Conservation (phyloP, 2,888 invertebrate species). For the Eilema caniola region DNA sequence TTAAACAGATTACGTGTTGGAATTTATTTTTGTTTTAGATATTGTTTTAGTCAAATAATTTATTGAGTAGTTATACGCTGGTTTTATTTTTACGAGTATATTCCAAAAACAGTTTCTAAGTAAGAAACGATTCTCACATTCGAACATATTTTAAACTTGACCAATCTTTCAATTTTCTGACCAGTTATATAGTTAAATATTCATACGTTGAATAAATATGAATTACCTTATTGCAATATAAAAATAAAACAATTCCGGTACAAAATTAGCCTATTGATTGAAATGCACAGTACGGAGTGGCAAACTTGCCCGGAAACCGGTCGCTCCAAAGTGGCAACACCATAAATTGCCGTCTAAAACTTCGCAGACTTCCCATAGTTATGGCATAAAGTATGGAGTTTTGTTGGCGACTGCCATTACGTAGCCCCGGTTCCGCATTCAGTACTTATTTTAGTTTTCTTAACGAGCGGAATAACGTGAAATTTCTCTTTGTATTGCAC, state of each 20-base stretch:
- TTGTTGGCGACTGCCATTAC: slow-evolving; percentile 44
- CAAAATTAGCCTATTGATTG: slow-evolving; percentile 20
- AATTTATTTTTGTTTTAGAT: not conserved
- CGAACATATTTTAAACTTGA: not conserved
- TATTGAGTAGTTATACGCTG: not conserved
- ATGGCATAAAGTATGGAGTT: slow-evolving; percentile 53
- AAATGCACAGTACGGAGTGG: slow-evolving; percentile 37
- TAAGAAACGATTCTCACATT: not conserved
- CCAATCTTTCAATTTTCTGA: not conserved
- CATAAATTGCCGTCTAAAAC: slow-evolving; percentile 62
- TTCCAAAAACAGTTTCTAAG: not conserved
- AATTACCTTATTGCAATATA: not conserved
- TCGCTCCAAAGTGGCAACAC: slow-evolving; percentile 57
- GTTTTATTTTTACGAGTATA: too few species aligned
- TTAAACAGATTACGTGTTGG: not conserved
- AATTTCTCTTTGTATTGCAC: slow-evolving; percentile 20
- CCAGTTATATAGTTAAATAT: not conserved
- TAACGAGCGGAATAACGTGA: slow-evolving; percentile 11
- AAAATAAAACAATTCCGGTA: not conserved
- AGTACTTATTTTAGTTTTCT: slow-evolving; percentile 26
- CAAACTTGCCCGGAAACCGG: slow-evolving; percentile 57
- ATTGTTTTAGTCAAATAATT: not conserved
- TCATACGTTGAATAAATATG: not conserved
- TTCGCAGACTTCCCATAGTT: slow-evolving; percentile 64
- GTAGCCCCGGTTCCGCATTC: slow-evolving; percentile 31